Evolutionary conservation across 2,888 invertebrate species (phyloP).

Genomic region (Hedychridium roseum): DNA sequence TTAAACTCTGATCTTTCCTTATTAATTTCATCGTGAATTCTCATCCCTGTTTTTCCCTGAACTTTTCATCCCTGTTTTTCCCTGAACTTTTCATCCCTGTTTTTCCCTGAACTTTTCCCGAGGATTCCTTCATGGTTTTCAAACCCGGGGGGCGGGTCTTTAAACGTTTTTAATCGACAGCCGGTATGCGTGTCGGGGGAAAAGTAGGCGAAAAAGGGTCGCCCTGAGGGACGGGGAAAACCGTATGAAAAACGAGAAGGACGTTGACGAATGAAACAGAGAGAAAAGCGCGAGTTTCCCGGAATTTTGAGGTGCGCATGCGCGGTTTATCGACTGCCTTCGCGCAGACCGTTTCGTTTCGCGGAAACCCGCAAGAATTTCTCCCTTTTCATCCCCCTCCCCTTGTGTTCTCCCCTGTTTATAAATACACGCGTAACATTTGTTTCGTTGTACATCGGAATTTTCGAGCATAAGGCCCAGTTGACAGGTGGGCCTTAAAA

Average conservation of each 20-base stretch:
- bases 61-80: no score
- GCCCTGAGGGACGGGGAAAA: neutral
- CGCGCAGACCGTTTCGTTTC: conserved; percentile 48
- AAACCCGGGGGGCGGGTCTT: no score
- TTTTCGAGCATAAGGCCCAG: no score
- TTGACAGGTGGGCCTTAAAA: no score
- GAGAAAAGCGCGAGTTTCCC: neutral
- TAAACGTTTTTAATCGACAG: conserved; percentile 47
- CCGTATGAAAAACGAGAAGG: neutral
- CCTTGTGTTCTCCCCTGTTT: conserved; percentile 44
- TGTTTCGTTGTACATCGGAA: no score
- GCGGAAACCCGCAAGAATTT: conserved; percentile 47
- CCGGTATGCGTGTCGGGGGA: conserved; percentile 38
- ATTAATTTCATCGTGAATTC: no score
- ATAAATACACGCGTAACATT: no score
- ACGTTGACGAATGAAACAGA: conserved; percentile 1
- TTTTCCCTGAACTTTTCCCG: neutral
- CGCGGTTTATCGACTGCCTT: conserved; percentile 59
- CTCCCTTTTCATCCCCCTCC: conserved; percentile 34
- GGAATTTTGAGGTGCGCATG: conserved; percentile 47
- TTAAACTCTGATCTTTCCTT: no score
- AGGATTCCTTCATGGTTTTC: neutral
- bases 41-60: no score
- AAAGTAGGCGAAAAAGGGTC: no score
- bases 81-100: no score